Evolutionary conservation across 2,113 vertebrate species (phyloP).

Genomic region (Typhlomys cinereus): DNA sequence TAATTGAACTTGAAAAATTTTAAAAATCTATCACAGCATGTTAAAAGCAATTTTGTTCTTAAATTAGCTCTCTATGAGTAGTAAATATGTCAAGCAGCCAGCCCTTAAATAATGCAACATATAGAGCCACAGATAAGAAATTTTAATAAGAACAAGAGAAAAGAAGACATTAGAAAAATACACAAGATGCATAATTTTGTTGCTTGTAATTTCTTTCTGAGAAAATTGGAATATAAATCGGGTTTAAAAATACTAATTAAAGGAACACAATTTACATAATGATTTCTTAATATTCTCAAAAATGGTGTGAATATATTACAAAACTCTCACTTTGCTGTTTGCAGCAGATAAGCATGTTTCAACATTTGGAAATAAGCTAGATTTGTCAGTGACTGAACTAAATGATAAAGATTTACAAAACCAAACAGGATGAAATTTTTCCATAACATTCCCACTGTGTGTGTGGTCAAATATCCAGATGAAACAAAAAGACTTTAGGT

Average conservation of each 20-base stretch:
- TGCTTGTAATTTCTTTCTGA: slow-evolving; percentile 25
- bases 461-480: background rate
- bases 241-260: slow-evolving; percentile 51
- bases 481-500: background rate
- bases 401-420: background rate
- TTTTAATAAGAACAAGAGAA: slow-evolving; percentile 61
- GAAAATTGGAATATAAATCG: slow-evolving; percentile 62
- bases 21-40: slow-evolving; percentile 67
- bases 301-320: background rate
- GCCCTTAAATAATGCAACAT: slow-evolving; percentile 74
- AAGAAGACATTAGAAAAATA: slow-evolving; percentile 52
- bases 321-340: slow-evolving; percentile 46
- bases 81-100: slow-evolving; percentile 67
- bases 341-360: background rate
- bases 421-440: background rate
- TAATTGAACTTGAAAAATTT: slow-evolving; percentile 75
- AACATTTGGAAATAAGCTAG: background rate
- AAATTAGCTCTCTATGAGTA: slow-evolving; percentile 70
- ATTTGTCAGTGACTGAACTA: background rate
- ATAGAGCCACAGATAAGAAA: slow-evolving; percentile 56
- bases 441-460: background rate
- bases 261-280: slow-evolving; percentile 46
- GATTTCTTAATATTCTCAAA: slow-evolving; percentile 43
- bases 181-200: background rate
- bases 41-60: slow-evolving; percentile 75